A percentile compares a stretch with the other conserved stretches of the same genome.
These are phyloP conservation scores for Phytoseiulus persimilis DNA, from an alignment of 2,888 invertebrate species.

Conservation along the genomic window DNA sequence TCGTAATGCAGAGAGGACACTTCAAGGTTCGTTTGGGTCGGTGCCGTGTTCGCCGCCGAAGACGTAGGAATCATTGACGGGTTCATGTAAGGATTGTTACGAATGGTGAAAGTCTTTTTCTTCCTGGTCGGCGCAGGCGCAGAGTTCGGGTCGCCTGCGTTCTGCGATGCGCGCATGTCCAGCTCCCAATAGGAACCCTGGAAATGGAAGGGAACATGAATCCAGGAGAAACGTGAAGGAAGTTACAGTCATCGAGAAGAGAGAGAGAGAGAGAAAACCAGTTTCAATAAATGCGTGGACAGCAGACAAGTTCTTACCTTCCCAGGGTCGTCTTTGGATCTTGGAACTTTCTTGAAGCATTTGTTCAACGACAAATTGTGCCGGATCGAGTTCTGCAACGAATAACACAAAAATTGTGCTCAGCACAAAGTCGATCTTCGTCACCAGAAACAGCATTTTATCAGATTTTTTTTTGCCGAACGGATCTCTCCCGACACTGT, in stretches of 20 bases:
- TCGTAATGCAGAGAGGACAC: background rate
- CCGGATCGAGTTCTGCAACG: slow-evolving; percentile 62
- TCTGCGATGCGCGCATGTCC: slow-evolving; percentile 46
- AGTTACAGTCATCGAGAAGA: background rate
- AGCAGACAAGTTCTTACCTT: slow-evolving; percentile 52
- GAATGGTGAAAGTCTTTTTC: slow-evolving; percentile 6
- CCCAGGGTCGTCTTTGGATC: slow-evolving; percentile 65
- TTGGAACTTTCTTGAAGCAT: slow-evolving; percentile 64
- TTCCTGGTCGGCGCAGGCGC: slow-evolving; percentile 6
- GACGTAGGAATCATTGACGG: slow-evolving; percentile 19
- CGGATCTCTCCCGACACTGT: background rate
- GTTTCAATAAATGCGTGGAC: background rate
- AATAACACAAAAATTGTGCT: slow-evolving; percentile 16
- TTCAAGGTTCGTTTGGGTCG: slow-evolving; percentile 22
- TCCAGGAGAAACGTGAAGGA: background rate
- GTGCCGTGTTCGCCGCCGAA: slow-evolving; percentile 6
- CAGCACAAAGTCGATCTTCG: background rate
- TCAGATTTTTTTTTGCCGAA: background rate
- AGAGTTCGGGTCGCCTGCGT: slow-evolving; percentile 13
- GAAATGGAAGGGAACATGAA: slow-evolving; percentile 42
- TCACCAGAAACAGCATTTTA: background rate
- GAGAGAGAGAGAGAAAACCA: background rate
- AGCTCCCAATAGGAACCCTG: slow-evolving; percentile 54
- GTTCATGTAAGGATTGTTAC: slow-evolving; percentile 29
- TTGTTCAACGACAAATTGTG: slow-evolving; percentile 65